Evolutionary conservation across 2,113 vertebrate species (phyloP).

Genomic region (Lasiurus borealis): DNA sequence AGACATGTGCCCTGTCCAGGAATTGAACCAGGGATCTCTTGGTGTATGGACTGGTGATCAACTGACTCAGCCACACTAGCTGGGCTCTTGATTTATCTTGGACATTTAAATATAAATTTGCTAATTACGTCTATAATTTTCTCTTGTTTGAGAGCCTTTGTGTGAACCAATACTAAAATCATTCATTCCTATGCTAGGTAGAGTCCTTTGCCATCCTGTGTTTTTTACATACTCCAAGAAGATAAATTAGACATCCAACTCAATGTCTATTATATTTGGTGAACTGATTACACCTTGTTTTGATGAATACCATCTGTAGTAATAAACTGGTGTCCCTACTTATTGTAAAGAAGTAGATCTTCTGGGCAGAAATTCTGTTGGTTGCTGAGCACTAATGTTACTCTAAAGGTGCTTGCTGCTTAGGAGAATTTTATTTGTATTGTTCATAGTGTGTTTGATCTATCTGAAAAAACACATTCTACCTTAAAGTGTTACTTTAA

Average conservation of each 20-base stretch:
- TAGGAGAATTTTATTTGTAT: background rate
- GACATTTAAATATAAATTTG: background rate
- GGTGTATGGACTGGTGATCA: too few relatives aligned
- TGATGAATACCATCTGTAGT: background rate
- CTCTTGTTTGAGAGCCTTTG: background rate
- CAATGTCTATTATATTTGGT: background rate
- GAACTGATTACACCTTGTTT: background rate
- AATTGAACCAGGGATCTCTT: too few relatives aligned
- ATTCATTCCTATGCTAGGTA: background rate
- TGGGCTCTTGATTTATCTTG: background rate
- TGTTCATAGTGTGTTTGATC: background rate
- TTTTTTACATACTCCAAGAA: background rate
- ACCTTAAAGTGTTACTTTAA: background rate
- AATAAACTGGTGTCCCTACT: background rate
- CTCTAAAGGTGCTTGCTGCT: background rate
- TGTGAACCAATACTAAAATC: background rate
- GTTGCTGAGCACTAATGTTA: background rate
- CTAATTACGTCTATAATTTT: background rate
- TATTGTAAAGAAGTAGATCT: background rate
- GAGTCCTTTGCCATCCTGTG: background rate
- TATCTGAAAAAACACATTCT: background rate
- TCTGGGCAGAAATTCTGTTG: constrained; percentile 4
- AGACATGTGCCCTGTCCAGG: too few relatives aligned
- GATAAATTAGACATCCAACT: constrained; percentile 16
- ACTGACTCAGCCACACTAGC: too few relatives aligned